phyloP scores from a whole-genome alignment of 2,113 vertebrate species.

The Lycocorax pyrrhopterus region DNA sequence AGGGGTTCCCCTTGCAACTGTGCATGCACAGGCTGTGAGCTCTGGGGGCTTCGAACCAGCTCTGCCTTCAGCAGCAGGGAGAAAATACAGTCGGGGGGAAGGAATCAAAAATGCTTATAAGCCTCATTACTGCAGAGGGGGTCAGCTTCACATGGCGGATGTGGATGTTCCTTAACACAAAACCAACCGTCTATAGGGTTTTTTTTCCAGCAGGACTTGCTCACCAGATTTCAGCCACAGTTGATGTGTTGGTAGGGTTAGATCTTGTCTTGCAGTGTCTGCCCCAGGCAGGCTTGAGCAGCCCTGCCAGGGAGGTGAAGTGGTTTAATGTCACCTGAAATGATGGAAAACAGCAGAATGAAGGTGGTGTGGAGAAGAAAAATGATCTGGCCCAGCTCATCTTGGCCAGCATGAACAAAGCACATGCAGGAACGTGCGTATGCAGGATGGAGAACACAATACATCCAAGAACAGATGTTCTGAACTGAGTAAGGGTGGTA shows the following conservation, averaged over 20 bases:
- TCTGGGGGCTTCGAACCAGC: not conserved
- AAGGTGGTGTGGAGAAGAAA: not conserved
- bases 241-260: not conserved
- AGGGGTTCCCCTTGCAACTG: not conserved
- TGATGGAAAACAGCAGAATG: not conserved
- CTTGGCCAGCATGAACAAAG: not conserved
- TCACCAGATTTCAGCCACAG: not conserved
- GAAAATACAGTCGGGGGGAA: not conserved
- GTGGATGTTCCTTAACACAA: not conserved
- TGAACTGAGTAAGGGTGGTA: not conserved
- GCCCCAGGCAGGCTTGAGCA: not conserved
- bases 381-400: accelerated
- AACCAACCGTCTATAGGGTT: accelerated
- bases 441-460: not conserved
- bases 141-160: not conserved
- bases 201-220: not conserved
- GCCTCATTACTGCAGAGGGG: accelerated
- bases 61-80: not conserved
- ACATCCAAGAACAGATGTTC: accelerated
- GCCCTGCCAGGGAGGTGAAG: not conserved
- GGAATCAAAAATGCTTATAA: not conserved
- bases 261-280: not conserved
- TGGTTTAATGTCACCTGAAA: not conserved
- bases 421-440: accelerated
- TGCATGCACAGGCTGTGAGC: not conserved